These are phyloP conservation scores for Megalopta genalis DNA, from an alignment of 1,140 invertebrate species.

Conservation along the genomic window DNA sequence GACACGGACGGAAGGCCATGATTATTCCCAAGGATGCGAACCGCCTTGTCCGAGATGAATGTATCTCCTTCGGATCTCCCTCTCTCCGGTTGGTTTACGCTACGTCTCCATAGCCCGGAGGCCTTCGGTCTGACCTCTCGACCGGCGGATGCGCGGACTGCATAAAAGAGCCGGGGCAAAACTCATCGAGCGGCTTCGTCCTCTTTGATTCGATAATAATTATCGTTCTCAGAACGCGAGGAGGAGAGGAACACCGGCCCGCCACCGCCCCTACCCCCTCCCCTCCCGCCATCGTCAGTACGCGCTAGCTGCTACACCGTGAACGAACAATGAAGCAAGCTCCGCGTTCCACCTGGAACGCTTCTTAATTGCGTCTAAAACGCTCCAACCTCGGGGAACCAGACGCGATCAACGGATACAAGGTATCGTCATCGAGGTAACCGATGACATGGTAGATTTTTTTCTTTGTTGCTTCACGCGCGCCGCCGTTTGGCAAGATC, in stretches of 20 bases:
- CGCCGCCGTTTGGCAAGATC: not conserved
- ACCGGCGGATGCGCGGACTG: constrained; percentile 27
- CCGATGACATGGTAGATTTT: constrained; percentile 16
- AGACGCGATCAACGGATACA: constrained; percentile 8
- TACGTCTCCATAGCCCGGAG: constrained; percentile 46
- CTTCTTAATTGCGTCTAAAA: constrained; percentile 27
- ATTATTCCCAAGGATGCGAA: constrained; percentile 61
- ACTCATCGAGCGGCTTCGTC: constrained; percentile 35
- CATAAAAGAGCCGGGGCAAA: constrained; percentile 21
- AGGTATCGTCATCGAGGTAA: not conserved
- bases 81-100: constrained; percentile 45
- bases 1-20: constrained; percentile 49
- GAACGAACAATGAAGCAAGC: constrained; percentile 38
- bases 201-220: constrained; percentile 59
- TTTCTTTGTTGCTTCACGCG: not conserved
- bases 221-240: constrained; percentile 36
- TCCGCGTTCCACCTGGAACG: constrained; percentile 25
- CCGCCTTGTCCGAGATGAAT: constrained; percentile 41
- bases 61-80: constrained; percentile 48
- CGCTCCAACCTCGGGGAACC: constrained; percentile 22
- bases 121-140: constrained; percentile 54
- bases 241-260: not conserved
- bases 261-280: too few relatives aligned
- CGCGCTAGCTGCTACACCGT: not conserved
- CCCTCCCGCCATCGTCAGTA: too few relatives aligned